Percentiles rank a stretch among this genome's conserved stretches.
Conservation (phyloP, 1,140 invertebrate genomes). For the Drosophila orena region DNA sequence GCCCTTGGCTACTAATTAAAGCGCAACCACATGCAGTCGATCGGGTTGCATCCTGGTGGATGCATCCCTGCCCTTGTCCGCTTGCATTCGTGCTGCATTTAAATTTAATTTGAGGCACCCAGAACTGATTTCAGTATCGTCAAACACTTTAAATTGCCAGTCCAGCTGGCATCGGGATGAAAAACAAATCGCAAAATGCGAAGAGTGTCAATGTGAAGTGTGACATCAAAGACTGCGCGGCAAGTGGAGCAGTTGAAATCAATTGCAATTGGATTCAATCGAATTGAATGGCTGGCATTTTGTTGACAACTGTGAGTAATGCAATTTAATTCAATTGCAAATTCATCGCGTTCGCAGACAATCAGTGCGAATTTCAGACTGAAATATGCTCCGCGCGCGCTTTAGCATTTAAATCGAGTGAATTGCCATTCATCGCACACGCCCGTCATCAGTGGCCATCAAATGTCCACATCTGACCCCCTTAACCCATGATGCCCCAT, state of each 20-base stretch:
- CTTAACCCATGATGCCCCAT: neutral
- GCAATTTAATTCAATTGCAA: constrained; percentile 82
- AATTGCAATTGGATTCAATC: constrained; percentile 81
- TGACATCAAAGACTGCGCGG: constrained; percentile 60
- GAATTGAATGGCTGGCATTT: constrained; percentile 78
- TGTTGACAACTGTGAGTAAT: constrained; percentile 82
- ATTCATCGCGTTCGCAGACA: constrained; percentile 57
- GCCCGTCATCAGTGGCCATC: constrained; percentile 32
- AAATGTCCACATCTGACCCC: neutral
- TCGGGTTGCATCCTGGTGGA: constrained; percentile 30
- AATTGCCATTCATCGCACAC: constrained; percentile 71
- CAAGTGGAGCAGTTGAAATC: constrained; percentile 54
- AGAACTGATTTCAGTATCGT: constrained; percentile 48
- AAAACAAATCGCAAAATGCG: constrained; percentile 11
- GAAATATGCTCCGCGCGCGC: constrained; percentile 33
- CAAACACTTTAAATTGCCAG: constrained; percentile 56
- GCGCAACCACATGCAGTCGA: constrained; percentile 53
- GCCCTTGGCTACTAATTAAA: constrained; percentile 59
- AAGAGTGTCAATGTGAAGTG: constrained; percentile 67
- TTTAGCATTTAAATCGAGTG: constrained; percentile 67
- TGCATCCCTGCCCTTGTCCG: neutral
- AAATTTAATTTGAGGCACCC: constrained; percentile 61
- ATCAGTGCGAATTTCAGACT: neutral
- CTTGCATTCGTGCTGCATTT: constrained; percentile 15
- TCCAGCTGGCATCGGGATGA: constrained; percentile 11